Base-by-base conservation (phyloP, 2,113 vertebrate genomes). In the Poicephalus gulielmi region DNA sequence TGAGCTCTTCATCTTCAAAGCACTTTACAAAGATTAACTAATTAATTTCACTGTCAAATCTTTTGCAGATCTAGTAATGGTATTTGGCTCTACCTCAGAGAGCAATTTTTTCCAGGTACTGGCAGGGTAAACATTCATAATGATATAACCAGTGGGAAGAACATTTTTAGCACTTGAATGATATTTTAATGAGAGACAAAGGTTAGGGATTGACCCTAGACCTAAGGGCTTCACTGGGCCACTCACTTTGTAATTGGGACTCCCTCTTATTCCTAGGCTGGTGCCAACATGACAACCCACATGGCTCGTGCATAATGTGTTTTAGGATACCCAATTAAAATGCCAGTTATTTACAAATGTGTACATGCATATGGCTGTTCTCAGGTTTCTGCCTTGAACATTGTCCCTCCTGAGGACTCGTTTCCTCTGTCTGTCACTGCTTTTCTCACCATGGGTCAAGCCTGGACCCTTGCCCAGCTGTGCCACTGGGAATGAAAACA, bases 11-110 rank as follows among this genome's bases (percentile, higher is more conserved):
- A 97, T 97, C 97, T 97, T 97, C 96, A 97, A 97, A 97, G 96
- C 84, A 91, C 96, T 97, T 97, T 97, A 74, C 83, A 94, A 97
- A 97, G 96, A 97, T 97, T 97, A 97, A 96, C 96, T 97, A 97
- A 97, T 97, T 97, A 97, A 97, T 97, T 97, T 97, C 96, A 96
- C 97, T 97, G 97, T 97, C 97, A 97, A 97, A 97, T 97, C 94
- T 97, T 95, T 95, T 92, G 94, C 96, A 97, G 93, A 97, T 97
- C 97, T 97, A 95, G 96, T 97, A 97, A 97, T 97, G 96, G 92
- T 97, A 97, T 96, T 97, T 97, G 97, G 97, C 97, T 97, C 86
- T 86, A 95, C 96, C 97, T 97, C 97, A 97, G 96, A 97, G 93
- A 97, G 95, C 95, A 97, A 96, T 97, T 97, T 97, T 97, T 96